Percentiles rank a stretch among this genome's conserved stretches.
These are phyloP conservation scores for Stomatorhinus walkeri DNA, from an alignment of 2,797 vertebrate species.

Conservation along the genomic window DNA sequence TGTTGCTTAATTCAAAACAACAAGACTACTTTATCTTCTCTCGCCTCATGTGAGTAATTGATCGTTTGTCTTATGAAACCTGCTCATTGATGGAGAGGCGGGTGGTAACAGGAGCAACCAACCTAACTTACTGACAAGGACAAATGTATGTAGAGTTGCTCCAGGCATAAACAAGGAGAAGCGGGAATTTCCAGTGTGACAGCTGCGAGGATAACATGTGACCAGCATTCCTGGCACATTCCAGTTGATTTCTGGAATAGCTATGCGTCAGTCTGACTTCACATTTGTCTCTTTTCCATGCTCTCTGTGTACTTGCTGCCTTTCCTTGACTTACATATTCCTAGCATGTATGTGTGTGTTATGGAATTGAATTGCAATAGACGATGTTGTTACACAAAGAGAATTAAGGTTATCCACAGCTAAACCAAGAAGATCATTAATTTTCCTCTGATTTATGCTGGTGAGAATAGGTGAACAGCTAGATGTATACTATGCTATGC, in stretches of 20 bases:
- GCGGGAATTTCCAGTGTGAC: conserved; percentile 22
- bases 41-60: conserved; percentile 7
- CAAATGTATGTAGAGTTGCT: conserved; percentile 7
- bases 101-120: conserved; percentile 1
- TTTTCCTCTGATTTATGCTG: neutral
- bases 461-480: neutral
- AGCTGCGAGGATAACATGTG: conserved; percentile 17
- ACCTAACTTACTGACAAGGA: neutral
- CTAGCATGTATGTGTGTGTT: neutral
- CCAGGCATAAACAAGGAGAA: conserved; percentile 17
- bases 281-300: neutral
- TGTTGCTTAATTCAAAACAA: conserved; percentile 27
- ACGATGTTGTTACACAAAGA: neutral
- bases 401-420: neutral
- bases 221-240: conserved; percentile 15
- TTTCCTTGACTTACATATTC: neutral
- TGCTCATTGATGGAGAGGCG: neutral
- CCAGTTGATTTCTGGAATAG: neutral
- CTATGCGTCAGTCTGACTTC: neutral
- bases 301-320: neutral
- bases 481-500: neutral
- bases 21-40: neutral
- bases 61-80: conserved; percentile 29
- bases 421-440: neutral
- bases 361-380: neutral